Evolutionary conservation across 35 echinoderm and acorn worm genomes (phyloP).

Genomic region (Apostichopus japonicus): DNA sequence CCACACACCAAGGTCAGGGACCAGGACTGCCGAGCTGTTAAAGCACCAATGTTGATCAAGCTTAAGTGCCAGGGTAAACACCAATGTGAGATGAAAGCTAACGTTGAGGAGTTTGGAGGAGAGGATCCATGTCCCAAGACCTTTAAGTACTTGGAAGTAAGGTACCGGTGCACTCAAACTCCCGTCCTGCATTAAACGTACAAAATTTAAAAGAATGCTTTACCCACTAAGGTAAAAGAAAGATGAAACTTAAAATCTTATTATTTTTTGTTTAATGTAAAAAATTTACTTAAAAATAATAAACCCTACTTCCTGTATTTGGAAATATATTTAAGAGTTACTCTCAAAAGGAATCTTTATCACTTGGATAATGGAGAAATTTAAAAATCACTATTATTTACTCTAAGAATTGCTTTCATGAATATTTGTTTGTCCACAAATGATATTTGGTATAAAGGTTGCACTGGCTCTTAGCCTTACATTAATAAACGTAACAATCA

Average conservation of each 20-base stretch:
- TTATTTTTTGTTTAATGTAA: too few species aligned
- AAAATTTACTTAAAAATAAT: too few species aligned
- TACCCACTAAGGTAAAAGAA: not conserved
- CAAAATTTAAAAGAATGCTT: not conserved
- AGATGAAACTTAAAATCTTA: not conserved
- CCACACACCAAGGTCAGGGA: constrained; percentile 41
- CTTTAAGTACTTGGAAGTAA: constrained; percentile 44
- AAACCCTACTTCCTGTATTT: too few species aligned
- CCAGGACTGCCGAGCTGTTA: constrained; percentile 25
- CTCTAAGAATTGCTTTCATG: too few species aligned
- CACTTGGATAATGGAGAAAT: too few species aligned
- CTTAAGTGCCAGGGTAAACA: constrained; percentile 41
- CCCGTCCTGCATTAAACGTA: constrained; percentile 44
- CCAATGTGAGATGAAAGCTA: constrained; percentile 32
- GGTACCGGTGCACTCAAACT: constrained; percentile 55
- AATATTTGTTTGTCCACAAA: too few species aligned
- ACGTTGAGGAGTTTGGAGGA: constrained; percentile 41
- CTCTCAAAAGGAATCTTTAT: too few species aligned
- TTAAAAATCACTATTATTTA: too few species aligned
- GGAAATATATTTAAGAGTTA: too few species aligned
- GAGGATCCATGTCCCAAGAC: constrained; percentile 53
- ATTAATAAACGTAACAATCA: too few species aligned
- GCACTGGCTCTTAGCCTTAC: too few species aligned
- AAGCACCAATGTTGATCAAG: not conserved
- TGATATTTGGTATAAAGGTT: too few species aligned